Percentiles rank a stretch among this genome's conserved stretches.
These are phyloP conservation scores for Tholera decimalis DNA, from an alignment of 2,888 invertebrate species.

Conservation along the genomic window DNA sequence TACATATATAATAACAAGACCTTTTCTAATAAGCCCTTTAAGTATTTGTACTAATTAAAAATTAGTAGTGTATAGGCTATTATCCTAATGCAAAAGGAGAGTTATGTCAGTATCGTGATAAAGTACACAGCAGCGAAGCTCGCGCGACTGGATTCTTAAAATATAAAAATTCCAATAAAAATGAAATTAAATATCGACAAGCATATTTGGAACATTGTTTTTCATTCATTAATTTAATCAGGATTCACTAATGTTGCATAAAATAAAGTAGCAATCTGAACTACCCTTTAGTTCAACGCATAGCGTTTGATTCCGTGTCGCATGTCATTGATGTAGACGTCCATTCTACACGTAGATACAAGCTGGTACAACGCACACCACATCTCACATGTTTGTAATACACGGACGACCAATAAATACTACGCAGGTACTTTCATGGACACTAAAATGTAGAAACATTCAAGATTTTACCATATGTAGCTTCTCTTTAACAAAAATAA, in stretches of 20 bases:
- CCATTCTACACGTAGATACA: conserved; percentile 64
- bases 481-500: background rate
- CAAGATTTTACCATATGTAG: no score
- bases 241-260: background rate
- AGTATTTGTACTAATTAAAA: no score
- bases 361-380: conserved; percentile 42
- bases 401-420: conserved; percentile 42
- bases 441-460: conserved; percentile 1
- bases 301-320: conserved; percentile 67
- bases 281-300: conserved; percentile 39
- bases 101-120: no score
- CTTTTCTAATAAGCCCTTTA: no score
- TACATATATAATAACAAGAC: no score
- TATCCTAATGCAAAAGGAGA: no score
- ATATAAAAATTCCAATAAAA: no score
- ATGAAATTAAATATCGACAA: no score
- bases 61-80: no score
- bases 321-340: conserved; percentile 74
- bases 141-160: no score
- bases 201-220: no score
- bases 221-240: background rate
- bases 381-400: conserved; percentile 57
- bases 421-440: background rate
- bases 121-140: no score
- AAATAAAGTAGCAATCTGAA: conserved; percentile 8